Percentiles rank a stretch among this genome's conserved stretches.
Conservation (phyloP, 2,888 invertebrate genomes). For the Phengaris arion region DNA sequence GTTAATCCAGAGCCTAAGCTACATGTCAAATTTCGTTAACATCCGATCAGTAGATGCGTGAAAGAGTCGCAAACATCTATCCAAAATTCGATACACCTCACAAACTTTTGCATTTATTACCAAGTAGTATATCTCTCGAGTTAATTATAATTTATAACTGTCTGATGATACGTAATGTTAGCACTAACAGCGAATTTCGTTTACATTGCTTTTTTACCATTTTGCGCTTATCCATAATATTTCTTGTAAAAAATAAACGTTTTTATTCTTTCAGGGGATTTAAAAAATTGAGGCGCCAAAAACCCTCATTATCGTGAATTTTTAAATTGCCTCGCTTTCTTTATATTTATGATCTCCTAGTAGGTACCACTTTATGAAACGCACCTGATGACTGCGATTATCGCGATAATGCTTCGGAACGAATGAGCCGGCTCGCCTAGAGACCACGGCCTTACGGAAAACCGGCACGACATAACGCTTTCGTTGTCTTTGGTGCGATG, state of each 20-base stretch:
- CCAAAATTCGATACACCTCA: no score
- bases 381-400: slow-evolving; percentile 11
- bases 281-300: neutral
- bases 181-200: no score
- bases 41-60: no score
- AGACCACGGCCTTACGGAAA: neutral
- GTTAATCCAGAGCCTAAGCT: no score
- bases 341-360: slow-evolving; percentile 13
- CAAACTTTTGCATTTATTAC: no score
- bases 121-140: no score
- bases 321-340: neutral
- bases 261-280: neutral
- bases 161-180: no score
- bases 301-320: slow-evolving; percentile 1
- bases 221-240: neutral
- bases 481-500: no score
- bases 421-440: neutral
- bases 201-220: no score
- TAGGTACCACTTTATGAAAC: neutral
- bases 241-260: neutral
- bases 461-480: neutral
- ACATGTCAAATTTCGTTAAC: no score
- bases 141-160: no score
- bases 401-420: neutral
- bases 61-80: no score